Evolutionary conservation across 2,888 invertebrate genomes (phyloP).

Genomic region (Anoplius nigerrimus): DNA sequence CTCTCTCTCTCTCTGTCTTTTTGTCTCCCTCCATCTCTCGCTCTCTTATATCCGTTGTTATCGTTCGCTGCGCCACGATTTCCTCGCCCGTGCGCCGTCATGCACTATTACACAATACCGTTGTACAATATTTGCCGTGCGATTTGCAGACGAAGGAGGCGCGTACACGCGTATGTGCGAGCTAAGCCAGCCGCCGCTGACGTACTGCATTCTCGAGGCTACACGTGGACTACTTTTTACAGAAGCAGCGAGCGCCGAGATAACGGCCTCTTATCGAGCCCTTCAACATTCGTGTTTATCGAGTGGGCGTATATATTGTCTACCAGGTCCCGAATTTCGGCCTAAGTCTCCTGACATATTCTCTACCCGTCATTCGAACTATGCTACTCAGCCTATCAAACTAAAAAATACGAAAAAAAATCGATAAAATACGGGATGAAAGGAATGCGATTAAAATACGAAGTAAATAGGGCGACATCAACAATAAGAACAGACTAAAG

Average conservation of each 20-base stretch:
- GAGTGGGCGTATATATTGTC: conserved; percentile 2
- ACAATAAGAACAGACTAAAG: no score
- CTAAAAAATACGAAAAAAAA: no score
- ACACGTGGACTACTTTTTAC: conserved; percentile 52
- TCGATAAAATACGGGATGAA: no score
- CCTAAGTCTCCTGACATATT: no score
- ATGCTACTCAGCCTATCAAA: no score
- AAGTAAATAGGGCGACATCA: no score
- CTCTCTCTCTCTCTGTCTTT: no score
- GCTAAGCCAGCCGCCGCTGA: conserved; percentile 20
- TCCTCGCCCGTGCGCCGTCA: conserved; percentile 36
- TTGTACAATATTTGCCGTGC: conserved; percentile 51
- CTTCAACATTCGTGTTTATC: conserved; percentile 12
- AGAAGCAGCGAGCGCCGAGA: conserved; percentile 22
- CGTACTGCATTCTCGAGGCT: conserved; percentile 54
- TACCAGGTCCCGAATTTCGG: neutral
- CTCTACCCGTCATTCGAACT: no score
- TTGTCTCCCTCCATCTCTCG: no score
- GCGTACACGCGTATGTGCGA: conserved; percentile 13
- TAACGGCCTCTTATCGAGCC: conserved; percentile 36
- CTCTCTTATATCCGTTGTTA: conserved; percentile 14
- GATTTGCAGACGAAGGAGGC: conserved; percentile 40
- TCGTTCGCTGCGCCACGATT: conserved; percentile 32
- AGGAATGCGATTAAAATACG: neutral
- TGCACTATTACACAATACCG: conserved; percentile 48